Evolutionary conservation across 2,888 invertebrate species (phyloP).

Genomic region (Anticlea derivata): DNA sequence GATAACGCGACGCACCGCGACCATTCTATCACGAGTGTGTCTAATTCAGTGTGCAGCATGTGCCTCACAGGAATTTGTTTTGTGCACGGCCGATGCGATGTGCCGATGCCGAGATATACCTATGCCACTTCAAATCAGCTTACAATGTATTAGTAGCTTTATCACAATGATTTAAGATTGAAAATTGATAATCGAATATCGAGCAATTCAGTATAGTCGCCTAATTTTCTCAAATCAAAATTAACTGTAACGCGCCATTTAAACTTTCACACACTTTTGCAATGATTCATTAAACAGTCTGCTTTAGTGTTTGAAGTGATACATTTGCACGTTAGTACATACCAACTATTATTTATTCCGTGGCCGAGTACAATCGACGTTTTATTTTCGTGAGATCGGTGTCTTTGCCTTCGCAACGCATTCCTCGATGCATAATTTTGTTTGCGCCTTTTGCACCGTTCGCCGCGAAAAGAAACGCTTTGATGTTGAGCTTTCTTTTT

Average conservation of each 20-base stretch:
- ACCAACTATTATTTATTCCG: conserved; percentile 10
- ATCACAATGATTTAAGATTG: neutral
- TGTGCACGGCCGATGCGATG: conserved; percentile 58
- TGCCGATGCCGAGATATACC: conserved; percentile 44
- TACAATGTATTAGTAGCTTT: conserved; percentile 3
- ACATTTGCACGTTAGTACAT: neutral
- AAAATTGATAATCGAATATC: too few species aligned
- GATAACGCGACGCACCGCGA: conserved; percentile 53
- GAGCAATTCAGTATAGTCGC: neutral
- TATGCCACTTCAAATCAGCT: conserved; percentile 12
- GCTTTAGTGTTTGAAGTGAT: conserved; percentile 1
- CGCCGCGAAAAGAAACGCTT: conserved; percentile 54
- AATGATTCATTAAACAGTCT: neutral
- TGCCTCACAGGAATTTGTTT: conserved; percentile 78
- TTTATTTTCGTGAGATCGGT: conserved; percentile 75
- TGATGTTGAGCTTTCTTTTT: conserved; percentile 50
- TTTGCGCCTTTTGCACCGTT: conserved; percentile 60
- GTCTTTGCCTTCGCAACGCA: conserved; percentile 63
- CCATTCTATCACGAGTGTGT: conserved; percentile 74
- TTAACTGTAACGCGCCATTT: too few species aligned
- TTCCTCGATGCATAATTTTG: conserved; percentile 63
- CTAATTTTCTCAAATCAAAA: neutral
- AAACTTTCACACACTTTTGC: neutral
- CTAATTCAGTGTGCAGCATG: conserved; percentile 76
- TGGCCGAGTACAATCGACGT: conserved; percentile 60